Evolutionary conservation across 1,140 invertebrate genomes (phyloP), one percentile per base, ranked within the genome.

Genomic region (Mesaphorura yosii): DNA sequence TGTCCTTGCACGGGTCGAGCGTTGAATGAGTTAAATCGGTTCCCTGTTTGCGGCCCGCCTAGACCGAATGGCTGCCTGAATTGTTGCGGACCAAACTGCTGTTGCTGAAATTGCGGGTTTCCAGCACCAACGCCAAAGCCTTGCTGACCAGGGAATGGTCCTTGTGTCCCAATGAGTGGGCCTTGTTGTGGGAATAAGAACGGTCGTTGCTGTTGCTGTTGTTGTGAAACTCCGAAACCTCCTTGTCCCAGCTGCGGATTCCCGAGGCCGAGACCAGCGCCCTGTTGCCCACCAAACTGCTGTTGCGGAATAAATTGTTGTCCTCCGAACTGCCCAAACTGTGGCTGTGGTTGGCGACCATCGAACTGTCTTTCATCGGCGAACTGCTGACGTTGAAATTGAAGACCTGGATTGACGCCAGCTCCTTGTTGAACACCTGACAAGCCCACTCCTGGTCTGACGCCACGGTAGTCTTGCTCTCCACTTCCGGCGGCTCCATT

Each of bases 151-250:
- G 31, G 31, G n/a, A 34, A 34, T 34, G 10, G 10, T 34, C 31
- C 31, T 46, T 46, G 10, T 40, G 22, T 6, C 25, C 31, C 31
- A 34, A 34, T 34, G 31, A 10, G 7, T 2, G 47, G 48, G 15
- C 40, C 19, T 42, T 37, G n/a, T n/a, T n/a, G n/a, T n/a, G n/a
- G n/a, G 71, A 71, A 34, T 34, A 34, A n/a, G 10, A n/a, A n/a
- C n/a, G 31, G 62, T 77, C 73, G 37, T 65, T 68, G 2, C 65
- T 58, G 66, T 66, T 2, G 66, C 64, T 3, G 64, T 66, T 0
- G 64, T 65, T 0, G 66, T 63, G 0, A 65, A 15, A 68, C 67
- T 44, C 22, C 45, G 3, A 68, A 34, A 22, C 7, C 6, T 42
- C 40, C 40, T 34, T 34, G 31, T 34, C n/a, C n/a, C n/a, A n/a